Percentiles rank a stretch among this genome's conserved stretches.
These are phyloP conservation scores for Chroicocephalus ridibundus DNA, from an alignment of 2,113 vertebrate species.

Conservation along the genomic window DNA sequence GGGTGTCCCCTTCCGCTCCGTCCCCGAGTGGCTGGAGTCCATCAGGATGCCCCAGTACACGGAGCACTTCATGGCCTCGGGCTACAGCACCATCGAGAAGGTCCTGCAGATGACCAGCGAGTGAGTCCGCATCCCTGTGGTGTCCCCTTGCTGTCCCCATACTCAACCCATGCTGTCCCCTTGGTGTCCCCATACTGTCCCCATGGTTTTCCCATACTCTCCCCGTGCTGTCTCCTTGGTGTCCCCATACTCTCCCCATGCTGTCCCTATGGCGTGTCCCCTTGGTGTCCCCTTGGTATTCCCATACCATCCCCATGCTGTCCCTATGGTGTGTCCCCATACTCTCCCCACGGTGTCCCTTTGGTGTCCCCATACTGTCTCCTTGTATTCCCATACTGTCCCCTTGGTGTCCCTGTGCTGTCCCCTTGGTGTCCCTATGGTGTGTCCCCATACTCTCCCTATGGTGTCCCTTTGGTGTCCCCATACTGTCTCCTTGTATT, in stretches of 20 bases:
- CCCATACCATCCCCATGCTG: accelerated
- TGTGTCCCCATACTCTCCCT: accelerated
- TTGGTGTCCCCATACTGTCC: too few relatives aligned
- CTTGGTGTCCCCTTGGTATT: not conserved
- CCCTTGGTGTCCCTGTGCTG: too few relatives aligned
- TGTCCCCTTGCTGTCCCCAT: not conserved
- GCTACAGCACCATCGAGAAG: conserved; percentile 89
- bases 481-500: too few relatives aligned
- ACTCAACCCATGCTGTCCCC: too few relatives aligned
- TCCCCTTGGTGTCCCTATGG: not conserved
- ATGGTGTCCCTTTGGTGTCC: not conserved
- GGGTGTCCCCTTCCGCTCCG: conserved; percentile 88
- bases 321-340: not conserved
- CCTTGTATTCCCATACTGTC: too few relatives aligned
- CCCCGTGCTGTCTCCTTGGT: too few relatives aligned
- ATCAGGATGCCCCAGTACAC: conserved; percentile 97
- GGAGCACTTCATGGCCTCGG: conserved; percentile 87
- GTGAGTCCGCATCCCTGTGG: conserved; percentile 73
- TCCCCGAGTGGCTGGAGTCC: conserved; percentile 94
- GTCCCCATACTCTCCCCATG: not conserved
- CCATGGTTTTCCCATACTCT: too few relatives aligned
- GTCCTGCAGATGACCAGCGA: conserved; percentile 94
- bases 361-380: too few relatives aligned
- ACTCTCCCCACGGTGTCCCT: not conserved
- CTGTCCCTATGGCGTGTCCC: not conserved